Evolutionary conservation across 2,888 invertebrate genomes (phyloP).

Genomic region (Brachynemurus nebulosus): DNA sequence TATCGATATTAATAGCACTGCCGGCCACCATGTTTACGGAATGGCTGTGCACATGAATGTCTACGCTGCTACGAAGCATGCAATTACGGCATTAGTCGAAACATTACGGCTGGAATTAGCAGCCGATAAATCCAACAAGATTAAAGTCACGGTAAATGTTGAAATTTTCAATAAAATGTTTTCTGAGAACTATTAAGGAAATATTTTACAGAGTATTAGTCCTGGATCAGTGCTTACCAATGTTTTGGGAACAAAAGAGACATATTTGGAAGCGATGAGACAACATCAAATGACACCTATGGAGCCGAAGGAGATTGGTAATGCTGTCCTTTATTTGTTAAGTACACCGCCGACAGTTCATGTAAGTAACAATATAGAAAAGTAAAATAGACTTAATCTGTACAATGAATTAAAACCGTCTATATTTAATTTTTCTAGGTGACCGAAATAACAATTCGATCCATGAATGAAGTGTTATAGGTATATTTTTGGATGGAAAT

Average conservation of each 20-base stretch:
- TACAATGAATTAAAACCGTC: background rate
- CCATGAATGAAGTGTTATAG: no score
- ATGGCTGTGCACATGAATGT: conserved; percentile 16
- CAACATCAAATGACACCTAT: background rate
- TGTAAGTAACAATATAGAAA: background rate
- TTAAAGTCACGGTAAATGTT: conserved; percentile 22
- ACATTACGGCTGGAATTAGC: conserved; percentile 31
- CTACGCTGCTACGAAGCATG: conserved; percentile 32
- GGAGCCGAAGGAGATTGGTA: background rate
- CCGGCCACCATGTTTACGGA: conserved; percentile 9
- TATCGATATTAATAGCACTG: conserved; percentile 18
- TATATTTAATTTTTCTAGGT: background rate
- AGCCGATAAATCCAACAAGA: conserved; percentile 22
- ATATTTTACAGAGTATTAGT: background rate
- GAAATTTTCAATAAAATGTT: no score
- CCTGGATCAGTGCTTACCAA: background rate
- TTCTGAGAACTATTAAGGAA: background rate
- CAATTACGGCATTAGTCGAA: conserved; percentile 30
- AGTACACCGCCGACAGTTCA: background rate
- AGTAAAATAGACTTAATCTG: no score
- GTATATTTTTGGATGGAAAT: no score
- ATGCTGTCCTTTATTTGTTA: background rate
- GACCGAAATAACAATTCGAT: background rate
- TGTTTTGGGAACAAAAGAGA: background rate
- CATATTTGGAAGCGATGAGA: background rate